Base-by-base conservation (phyloP, 2,888 invertebrate genomes). In the Cryptops parisi region DNA sequence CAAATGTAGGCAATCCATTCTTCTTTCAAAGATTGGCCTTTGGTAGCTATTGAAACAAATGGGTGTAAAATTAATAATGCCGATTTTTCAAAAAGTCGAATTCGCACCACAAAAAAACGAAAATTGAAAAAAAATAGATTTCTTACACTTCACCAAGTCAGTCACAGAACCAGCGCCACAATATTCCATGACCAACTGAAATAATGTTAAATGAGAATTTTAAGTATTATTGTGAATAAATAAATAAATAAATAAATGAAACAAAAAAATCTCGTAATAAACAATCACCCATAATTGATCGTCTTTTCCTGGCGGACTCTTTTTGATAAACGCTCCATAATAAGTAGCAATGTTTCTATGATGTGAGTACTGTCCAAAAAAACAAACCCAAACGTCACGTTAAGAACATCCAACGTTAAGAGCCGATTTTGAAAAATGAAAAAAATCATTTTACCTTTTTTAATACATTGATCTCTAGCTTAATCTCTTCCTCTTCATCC, bases 1-100 rank as follows among this genome's bases (percentile, higher is more conserved):
- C 94, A 96, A 63, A 98, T 93, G 71, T 98, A 98, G 54, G 98
- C 96, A 69, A 99, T 99, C 97, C 98, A 99, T 74, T 99, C 98
- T 74, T 98, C 98, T 73, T 96, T 97, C 62, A 98, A 76, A 60
- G 88, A 88, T 70, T 91, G 93, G 52, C 96, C 96, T 74, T 98
- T 97, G 59, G 96, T 97, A 59, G 94, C 73, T 73, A 64, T 41
- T 62, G 61, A 17, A 53, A 56, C 44, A 55, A 41, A 45, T 46
- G n/a, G 38, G 19, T 47, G 4, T 19, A 33, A n/a, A 48, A n/a
- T 21, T 33, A n/a, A n/a, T n/a, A n/a, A n/a, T n/a, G n/a, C n/a
- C n/a, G n/a, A n/a, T n/a, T n/a, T n/a, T n/a, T n/a, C n/a, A n/a
- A n/a, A n/a, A n/a, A n/a, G n/a, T n/a, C n/a, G n/a, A n/a, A n/a